phyloP scores from a whole-genome alignment of 1,140 invertebrate species.

The Drosophila bipectinata region DNA sequence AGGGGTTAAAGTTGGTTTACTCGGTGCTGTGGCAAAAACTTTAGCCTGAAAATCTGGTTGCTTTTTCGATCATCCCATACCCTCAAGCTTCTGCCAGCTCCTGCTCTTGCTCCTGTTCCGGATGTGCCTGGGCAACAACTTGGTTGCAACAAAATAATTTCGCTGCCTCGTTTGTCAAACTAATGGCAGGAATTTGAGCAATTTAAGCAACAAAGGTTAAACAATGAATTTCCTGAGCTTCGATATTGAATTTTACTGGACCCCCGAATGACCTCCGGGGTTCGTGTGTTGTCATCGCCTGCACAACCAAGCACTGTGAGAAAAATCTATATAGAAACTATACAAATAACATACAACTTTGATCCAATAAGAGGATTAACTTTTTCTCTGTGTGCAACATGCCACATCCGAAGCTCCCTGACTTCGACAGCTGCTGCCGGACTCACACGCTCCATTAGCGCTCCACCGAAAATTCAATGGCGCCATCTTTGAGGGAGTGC shows the following conservation, averaged over 20 bases:
- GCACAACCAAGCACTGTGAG: constrained; percentile 1
- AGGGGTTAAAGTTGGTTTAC: constrained; percentile 31
- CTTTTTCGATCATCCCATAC: constrained; percentile 26
- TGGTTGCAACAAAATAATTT: constrained; percentile 77
- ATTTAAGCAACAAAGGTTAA: constrained; percentile 82
- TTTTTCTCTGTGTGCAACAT: constrained; percentile 3
- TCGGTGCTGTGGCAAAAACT: constrained; percentile 52
- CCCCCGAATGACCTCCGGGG: constrained; percentile 25
- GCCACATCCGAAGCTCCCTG: constrained; percentile 42
- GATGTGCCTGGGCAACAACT: constrained; percentile 31
- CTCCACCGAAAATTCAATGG: constrained; percentile 44
- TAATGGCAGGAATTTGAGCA: constrained; percentile 80
- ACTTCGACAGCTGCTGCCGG: constrained; percentile 45
- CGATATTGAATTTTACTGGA: constrained; percentile 74
- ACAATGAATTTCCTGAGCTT: constrained; percentile 73
- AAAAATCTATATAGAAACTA: neutral
- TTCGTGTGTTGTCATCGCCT: constrained; percentile 49
- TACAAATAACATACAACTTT: no score
- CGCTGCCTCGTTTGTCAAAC: constrained; percentile 79
- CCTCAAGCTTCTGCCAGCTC: no score
- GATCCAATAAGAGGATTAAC: neutral
- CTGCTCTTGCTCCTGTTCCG: neutral
- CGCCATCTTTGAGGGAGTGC: constrained; percentile 37
- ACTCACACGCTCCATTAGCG: constrained; percentile 78
- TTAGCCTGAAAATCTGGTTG: constrained; percentile 59